Percentiles rank a stretch among this genome's conserved stretches.
Evolutionary conservation across 2,888 invertebrate genomes (phyloP).

Genomic region (Emesis furor): DNA sequence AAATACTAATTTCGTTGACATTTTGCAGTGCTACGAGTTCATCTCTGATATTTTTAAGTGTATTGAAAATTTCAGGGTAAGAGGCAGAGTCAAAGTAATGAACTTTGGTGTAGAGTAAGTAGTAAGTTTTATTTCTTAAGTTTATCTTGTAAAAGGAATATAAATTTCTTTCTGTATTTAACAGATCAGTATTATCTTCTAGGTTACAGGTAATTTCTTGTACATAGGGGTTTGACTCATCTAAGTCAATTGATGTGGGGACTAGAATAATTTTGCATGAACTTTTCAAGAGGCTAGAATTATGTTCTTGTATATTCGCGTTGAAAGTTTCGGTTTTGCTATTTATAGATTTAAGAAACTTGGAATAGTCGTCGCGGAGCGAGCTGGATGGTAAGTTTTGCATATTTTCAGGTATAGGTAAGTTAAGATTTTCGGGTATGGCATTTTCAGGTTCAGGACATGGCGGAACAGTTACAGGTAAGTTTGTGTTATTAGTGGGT

Average conservation of each 20-base stretch:
- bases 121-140: slow-evolving; percentile 15
- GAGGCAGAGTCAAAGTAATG: slow-evolving; percentile 6
- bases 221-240: neutral
- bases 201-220: neutral
- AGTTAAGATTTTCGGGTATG: too few relatives aligned
- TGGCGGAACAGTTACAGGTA: neutral
- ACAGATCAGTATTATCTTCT: neutral
- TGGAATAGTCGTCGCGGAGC: neutral
- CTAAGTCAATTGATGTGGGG: neutral
- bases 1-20: slow-evolving; percentile 36
- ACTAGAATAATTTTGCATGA: neutral
- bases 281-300: neutral
- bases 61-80: slow-evolving; percentile 8
- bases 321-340: neutral
- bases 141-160: neutral
- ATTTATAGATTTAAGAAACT: neutral
- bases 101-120: slow-evolving; percentile 12
- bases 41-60: neutral
- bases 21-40: neutral
- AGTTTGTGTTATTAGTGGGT: neutral
- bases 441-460: neutral
- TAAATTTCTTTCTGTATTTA: slow-evolving; percentile 34
- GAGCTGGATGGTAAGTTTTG: neutral
- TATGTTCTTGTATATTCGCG: neutral
- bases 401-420: neutral